Evolutionary conservation across 2,797 vertebrate species (phyloP).

Genomic region (Cephalopachus bancanus): DNA sequence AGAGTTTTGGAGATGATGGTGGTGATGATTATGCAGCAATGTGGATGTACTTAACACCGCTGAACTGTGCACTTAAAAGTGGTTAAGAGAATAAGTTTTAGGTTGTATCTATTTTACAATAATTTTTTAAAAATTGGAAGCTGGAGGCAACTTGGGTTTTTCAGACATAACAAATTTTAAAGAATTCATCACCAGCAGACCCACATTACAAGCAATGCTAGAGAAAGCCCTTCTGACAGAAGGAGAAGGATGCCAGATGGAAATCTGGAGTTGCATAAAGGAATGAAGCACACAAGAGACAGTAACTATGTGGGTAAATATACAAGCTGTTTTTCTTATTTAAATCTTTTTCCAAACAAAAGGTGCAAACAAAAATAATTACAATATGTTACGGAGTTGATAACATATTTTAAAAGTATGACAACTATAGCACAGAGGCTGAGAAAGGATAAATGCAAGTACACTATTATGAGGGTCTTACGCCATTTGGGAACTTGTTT

Average conservation of each 20-base stretch:
- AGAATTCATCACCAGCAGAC: background rate
- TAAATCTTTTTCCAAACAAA: background rate
- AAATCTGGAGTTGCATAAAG: background rate
- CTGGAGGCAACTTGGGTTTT: background rate
- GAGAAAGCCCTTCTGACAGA: background rate
- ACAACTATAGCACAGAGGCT: background rate
- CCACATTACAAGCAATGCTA: too few species aligned
- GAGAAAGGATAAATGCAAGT: background rate
- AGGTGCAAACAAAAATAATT: background rate
- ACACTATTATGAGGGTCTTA: too few species aligned
- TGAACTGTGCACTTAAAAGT: background rate
- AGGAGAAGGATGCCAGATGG: background rate
- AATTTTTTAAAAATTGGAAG: background rate
- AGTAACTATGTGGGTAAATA: too few species aligned
- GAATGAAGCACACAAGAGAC: background rate
- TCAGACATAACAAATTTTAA: background rate
- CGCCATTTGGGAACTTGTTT: too few species aligned
- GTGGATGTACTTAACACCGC: too few species aligned
- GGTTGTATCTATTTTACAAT: background rate
- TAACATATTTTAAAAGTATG: background rate
- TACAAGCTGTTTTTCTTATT: background rate
- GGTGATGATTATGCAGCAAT: too few species aligned
- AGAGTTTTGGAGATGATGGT: too few species aligned
- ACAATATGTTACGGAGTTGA: background rate
- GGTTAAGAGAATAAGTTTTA: background rate